Evolutionary conservation across 2,797 vertebrate genomes (phyloP), one percentile per base, ranked within the genome.

Genomic region (Denticeps clupeoides): DNA sequence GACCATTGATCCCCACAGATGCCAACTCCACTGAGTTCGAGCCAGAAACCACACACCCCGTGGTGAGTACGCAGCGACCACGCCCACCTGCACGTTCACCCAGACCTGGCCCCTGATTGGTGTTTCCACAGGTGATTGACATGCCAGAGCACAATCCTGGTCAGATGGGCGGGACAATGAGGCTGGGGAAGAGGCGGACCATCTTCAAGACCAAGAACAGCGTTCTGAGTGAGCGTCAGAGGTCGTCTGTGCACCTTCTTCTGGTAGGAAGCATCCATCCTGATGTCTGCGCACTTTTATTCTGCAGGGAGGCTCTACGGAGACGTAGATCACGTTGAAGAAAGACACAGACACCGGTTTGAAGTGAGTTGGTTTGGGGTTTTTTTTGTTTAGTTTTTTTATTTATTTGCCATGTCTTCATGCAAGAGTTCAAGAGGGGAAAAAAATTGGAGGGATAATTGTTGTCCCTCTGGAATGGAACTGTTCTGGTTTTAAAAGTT

Each of bases 81-180:
- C 16, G 4, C 21, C 16, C 7, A 19, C 9, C 3, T 4, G 4
- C 4, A 1, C 38, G 18, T 18, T 38, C 5, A 24, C 25, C 19
- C 7, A 18, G 8, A 19, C 4, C 15, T 21, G 16, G 38, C 10
- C 21, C 38, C 15, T 21, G 18, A 38, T 38, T 38, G 35, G 35
- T 21, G 38, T 16, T 8, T 41, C 4, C 26, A 10, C 70, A 97
- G 91, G 90, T 97, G 61, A 89, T 95, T 72, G 94, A 97, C 65
- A 97, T 98, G 91, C 93, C 92, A 0, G 91, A 95, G 62, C 93
- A 97, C 72, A 97, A 96, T 67, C 88, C 87, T 2, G 91, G 89
- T 42, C 85, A 97, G 53, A 91, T 94, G 90, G 93, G 92, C 1
- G 91, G 90, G 23, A 98, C 91, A 16, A 95, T 97, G 92, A 83